These are phyloP conservation scores for Hormaphis cornu DNA, from an alignment of 1,140 invertebrate species.

Conservation along the genomic window DNA sequence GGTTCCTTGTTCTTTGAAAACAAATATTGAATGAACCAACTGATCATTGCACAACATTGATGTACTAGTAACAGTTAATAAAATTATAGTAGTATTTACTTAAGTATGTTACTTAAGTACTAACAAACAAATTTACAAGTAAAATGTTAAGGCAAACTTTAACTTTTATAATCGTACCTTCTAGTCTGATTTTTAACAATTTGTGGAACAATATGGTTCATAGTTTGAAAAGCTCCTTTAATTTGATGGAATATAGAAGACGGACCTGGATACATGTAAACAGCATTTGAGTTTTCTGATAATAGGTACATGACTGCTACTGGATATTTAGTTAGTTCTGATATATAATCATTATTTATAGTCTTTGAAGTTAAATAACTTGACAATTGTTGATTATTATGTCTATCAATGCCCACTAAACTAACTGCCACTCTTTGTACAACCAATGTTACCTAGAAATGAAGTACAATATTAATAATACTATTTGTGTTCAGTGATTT, in stretches of 20 bases:
- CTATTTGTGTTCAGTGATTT: no score
- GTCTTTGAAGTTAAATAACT: constrained; percentile 1
- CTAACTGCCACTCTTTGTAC: constrained; percentile 17
- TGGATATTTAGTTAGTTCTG: constrained; percentile 1
- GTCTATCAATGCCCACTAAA: constrained; percentile 1
- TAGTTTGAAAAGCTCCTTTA: constrained; percentile 29
- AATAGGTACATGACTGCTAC: background rate
- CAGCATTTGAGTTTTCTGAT: background rate
- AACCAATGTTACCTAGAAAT: background rate
- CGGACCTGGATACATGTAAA: background rate
- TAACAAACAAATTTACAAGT: background rate
- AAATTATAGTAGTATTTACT: no score
- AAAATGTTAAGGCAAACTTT: background rate
- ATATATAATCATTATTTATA: background rate
- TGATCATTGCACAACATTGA: constrained; percentile 24
- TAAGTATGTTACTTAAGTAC: no score
- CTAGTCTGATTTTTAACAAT: constrained; percentile 3
- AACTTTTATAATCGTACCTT: background rate
- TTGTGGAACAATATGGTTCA: constrained; percentile 1
- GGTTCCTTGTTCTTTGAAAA: background rate
- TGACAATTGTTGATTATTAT: constrained; percentile 2
- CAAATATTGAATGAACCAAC: constrained; percentile 14
- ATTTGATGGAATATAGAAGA: constrained; percentile 18
- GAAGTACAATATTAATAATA: background rate
- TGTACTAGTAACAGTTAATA: background rate